Base-by-base conservation (phyloP, 2,113 vertebrate genomes). In the Microcebus murinus region DNA sequence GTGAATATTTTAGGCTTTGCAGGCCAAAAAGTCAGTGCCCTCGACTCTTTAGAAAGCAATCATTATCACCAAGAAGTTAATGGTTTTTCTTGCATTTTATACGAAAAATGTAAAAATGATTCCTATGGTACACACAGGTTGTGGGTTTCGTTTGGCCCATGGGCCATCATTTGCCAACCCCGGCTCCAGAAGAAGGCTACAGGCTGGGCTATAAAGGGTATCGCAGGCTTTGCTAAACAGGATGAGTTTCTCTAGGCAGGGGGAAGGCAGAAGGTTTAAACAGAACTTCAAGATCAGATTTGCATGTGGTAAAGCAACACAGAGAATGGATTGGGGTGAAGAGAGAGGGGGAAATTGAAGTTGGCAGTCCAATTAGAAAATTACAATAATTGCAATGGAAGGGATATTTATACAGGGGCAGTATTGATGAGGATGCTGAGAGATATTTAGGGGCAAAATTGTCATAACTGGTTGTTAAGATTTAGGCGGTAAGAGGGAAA, bases 371-470 rank as follows among this genome's bases (percentile, higher is more conserved):
- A 50, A 31, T 91, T 50, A 70, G 36, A 90, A 94, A 90, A 89
- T 65, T 57, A 52, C 61, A 45, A 6, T 48, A 36, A 71, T 55
- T 57, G 50, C 73, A 65, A n/a, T 57, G 45, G 29, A 83, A 91
- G 67, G 81, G 61, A 31, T 84, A 45, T 82, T 52, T 88, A 48
- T 83, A 70, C 36, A 79, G 67, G 45, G 77, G 8, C 34, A 45
- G 2, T 48, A 50, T 17, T 82, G 76, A 89, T 59, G 68, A 52
- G 73, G 82, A 79, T 25, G 48, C 81, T 88, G 52, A 27, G 39
- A 92, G 71, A 67, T 55, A 76, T 36, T 94, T 39, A 84, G 81
- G 45, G 59, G 79, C 77, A 94, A 95, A 96, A 90, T 45, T 79
- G 92, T 39, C 74, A 23, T 81, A 91, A 80, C 11, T 34, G 34